Percentiles rank a stretch among this genome's conserved stretches.
These are phyloP conservation scores for Carettochelys insculpta DNA, from an alignment of 2,113 vertebrate genomes.

Conservation along the genomic window DNA sequence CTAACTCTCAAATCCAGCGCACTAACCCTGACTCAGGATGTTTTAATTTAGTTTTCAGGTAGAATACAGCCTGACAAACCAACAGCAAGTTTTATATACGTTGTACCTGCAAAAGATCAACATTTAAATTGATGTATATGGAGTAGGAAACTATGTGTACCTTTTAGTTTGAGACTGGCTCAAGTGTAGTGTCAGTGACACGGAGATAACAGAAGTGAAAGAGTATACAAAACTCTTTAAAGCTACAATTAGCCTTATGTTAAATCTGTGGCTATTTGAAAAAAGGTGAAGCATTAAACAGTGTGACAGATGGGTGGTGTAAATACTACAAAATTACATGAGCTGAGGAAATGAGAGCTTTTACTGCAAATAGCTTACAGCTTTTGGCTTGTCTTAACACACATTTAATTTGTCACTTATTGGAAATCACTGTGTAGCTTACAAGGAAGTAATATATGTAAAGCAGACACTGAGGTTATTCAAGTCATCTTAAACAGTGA, in stretches of 20 bases:
- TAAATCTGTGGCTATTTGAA: conserved; percentile 10
- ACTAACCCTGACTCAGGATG: not conserved
- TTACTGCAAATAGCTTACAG: conserved; percentile 20
- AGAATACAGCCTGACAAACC: not conserved
- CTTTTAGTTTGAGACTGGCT: not conserved
- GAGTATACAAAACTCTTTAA: not conserved
- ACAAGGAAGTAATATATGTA: not conserved
- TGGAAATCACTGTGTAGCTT: not conserved
- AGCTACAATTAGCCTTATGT: not conserved
- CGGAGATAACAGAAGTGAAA: not conserved
- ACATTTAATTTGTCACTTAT: not conserved
- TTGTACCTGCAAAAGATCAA: not conserved
- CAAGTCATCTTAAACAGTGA: not conserved
- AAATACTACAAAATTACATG: conserved; percentile 20
- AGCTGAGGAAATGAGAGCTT: conserved; percentile 34
- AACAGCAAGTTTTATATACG: not conserved
- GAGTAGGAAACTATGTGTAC: not conserved
- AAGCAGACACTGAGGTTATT: not conserved
- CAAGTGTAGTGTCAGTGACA: fast-evolving
- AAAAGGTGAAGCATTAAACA: not conserved
- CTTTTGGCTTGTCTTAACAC: conserved; percentile 13
- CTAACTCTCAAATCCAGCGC: not conserved
- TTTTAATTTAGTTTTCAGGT: not conserved
- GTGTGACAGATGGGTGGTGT: conserved; percentile 27
- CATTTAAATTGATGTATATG: not conserved